phyloP scores from a whole-genome alignment of 1,140 invertebrate species.

The Leptinotarsa texana region DNA sequence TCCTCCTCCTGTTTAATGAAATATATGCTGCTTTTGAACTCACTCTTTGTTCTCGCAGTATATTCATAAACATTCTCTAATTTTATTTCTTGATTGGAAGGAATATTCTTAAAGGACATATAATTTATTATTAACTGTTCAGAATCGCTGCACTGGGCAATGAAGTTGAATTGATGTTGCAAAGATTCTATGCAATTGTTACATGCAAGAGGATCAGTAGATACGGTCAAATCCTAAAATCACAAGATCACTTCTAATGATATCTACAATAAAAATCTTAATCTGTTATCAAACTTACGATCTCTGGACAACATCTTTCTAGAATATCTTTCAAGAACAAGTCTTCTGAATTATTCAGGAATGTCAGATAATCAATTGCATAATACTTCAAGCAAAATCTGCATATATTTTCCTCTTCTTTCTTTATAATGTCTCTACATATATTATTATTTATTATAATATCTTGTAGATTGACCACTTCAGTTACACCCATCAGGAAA shows the following conservation, averaged over 20 bases:
- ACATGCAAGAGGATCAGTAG: neutral
- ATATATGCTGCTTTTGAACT: neutral
- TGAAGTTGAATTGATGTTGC: neutral
- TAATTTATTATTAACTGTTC: neutral
- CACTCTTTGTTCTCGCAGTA: neutral
- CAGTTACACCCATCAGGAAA: neutral
- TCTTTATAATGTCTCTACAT: neutral
- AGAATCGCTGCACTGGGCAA: neutral
- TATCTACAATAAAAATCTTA: neutral
- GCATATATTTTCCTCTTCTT: neutral
- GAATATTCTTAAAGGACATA: neutral
- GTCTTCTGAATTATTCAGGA: neutral
- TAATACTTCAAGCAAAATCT: slow-evolving; percentile 6
- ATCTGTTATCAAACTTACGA: neutral
- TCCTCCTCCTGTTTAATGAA: neutral
- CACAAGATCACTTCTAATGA: neutral
- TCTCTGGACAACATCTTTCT: neutral
- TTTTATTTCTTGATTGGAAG: neutral
- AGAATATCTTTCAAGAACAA: neutral
- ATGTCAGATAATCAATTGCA: neutral
- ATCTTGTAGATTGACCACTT: neutral
- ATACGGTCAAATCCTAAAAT: neutral
- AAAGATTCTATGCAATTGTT: neutral
- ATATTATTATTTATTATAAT: neutral
- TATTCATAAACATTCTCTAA: neutral